Percentiles rank a stretch among this genome's conserved stretches.
Evolutionary conservation across 2,113 vertebrate species (phyloP).

Genomic region (Microcebus murinus): DNA sequence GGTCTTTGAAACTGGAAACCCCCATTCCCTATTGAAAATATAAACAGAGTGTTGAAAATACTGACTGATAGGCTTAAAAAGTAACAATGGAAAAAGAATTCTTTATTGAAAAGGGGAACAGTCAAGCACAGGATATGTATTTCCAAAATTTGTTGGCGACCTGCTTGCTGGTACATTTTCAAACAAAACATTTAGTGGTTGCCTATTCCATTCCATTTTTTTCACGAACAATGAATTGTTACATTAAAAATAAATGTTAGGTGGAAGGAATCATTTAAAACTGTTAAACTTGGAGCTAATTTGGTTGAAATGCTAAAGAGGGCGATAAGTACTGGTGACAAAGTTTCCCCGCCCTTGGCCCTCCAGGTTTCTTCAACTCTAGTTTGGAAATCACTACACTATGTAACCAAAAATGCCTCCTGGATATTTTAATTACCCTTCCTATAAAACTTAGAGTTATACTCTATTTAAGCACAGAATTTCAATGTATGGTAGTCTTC

Average conservation of each 20-base stretch:
- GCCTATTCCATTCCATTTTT: background rate
- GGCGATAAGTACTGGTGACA: background rate
- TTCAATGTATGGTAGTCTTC: background rate
- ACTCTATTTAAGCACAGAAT: background rate
- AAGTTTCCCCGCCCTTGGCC: background rate
- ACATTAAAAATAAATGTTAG: conserved; percentile 20
- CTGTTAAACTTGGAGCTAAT: background rate
- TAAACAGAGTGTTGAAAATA: background rate
- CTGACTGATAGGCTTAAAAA: background rate
- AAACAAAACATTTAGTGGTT: background rate
- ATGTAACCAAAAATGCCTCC: background rate
- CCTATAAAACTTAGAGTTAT: background rate
- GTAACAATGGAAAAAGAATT: background rate
- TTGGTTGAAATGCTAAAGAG: background rate
- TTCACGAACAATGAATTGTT: background rate
- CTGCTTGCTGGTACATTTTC: background rate
- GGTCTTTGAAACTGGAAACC: background rate
- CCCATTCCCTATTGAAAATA: background rate
- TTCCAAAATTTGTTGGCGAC: background rate
- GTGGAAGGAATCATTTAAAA: background rate
- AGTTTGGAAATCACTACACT: background rate
- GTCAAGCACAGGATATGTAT: background rate
- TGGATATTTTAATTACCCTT: background rate
- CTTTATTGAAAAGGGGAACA: background rate
- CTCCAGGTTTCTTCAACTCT: background rate